Evolutionary conservation across 2,797 vertebrate genomes (phyloP).

Genomic region (Falco rusticolus): DNA sequence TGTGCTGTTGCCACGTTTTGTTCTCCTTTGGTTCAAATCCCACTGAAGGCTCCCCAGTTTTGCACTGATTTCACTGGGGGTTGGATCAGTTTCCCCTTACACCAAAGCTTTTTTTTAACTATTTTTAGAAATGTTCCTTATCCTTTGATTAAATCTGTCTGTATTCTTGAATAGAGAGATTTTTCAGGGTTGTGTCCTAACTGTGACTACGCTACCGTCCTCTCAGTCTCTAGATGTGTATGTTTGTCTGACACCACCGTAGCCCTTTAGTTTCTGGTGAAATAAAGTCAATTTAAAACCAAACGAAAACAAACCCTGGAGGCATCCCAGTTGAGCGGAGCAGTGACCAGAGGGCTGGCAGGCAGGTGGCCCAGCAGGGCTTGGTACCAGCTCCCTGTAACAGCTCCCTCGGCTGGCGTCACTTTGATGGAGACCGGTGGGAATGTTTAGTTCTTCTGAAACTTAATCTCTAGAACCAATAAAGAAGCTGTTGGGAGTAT

Average conservation of each 20-base stretch:
- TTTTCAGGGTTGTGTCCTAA: background rate
- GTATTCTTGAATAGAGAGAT: background rate
- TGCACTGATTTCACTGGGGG: background rate
- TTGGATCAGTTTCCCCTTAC: background rate
- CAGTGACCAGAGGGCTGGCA: background rate
- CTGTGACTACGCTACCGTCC: background rate
- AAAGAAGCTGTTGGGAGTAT: background rate
- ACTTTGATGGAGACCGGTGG: background rate
- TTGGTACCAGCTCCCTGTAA: background rate
- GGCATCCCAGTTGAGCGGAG: too few relatives aligned
- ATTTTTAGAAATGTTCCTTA: background rate
- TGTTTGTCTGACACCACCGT: background rate
- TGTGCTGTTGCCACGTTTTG: background rate
- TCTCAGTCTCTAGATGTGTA: rapidly evolving
- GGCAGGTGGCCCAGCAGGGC: background rate
- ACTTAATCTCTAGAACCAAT: background rate
- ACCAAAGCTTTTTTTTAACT: background rate
- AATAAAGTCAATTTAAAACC: background rate
- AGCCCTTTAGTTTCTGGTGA: background rate
- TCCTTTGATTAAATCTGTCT: background rate
- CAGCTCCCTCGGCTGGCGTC: background rate
- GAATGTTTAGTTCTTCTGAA: background rate
- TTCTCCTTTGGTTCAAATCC: background rate
- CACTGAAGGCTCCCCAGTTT: background rate
- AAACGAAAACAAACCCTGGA: background rate